Base-by-base conservation (phyloP, 2,113 vertebrate species). In the Notechis scutatus region DNA sequence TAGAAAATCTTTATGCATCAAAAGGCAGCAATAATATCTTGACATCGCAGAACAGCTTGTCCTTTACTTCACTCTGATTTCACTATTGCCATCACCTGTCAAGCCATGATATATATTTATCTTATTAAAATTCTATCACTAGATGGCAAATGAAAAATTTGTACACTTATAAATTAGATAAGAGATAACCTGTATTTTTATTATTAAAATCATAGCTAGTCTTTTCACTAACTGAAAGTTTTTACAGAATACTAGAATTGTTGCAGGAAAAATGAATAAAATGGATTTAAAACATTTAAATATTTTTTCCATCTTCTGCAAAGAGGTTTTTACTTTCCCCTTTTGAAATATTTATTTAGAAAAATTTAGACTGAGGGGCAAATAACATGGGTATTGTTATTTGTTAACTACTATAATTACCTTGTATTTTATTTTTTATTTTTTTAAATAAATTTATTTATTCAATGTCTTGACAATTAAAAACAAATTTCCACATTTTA, bases 31-130 rank as follows among this genome's bases (percentile, higher is more conserved):
- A 47, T 88, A 92, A 94, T 94, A 96, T 93, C 87, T 91, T 92
- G 94, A 94, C 91, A 90, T 88, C 87, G n/a, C 94, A 88, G 85
- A 91, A 94, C 15, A 95, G 92, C 92, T 95, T 96, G 94, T 96
- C 94, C 93, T 92, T 86, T 95, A 91, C 91, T 92, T 91, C 93
- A 92, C 95, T 95, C 86, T 3, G 94, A 94, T 93, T 93, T 92
- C 92, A 94, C 94, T 85, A 89, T 94, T 96, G 95, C 93, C 95
- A 95, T 45, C 93, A 91, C 92, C 92, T 96, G 90, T 93, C 95
- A 96, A 85, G 92, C 52, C 95, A 94, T 7, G 88, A 94, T 92
- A 95, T 88, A 81, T 94, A 89, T 91, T 97, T 95, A 95, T 94
- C 93, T 94, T 61, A 88, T 64, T 94, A 92, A 94, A 94, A 91